Base-by-base conservation (phyloP, 2,888 invertebrate species). In the Drosophila robusta region DNA sequence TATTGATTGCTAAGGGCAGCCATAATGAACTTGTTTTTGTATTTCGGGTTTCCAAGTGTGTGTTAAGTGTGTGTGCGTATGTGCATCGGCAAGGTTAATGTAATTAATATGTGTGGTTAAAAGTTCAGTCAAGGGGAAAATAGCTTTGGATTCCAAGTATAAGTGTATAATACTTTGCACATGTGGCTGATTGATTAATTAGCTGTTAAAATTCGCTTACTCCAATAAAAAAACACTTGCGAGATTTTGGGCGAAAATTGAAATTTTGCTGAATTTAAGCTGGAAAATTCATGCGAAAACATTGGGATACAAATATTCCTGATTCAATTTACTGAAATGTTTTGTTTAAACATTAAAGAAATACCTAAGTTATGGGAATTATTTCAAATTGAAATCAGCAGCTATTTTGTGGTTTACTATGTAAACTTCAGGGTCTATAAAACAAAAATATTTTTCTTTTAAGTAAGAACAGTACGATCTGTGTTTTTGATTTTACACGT, bases 11-110 rank as follows among this genome's bases (percentile, higher is more conserved):
- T 60, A 36, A 42, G 56, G 42, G 45, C 44, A 51, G 49, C 49
- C 45, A 58, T 72, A 78, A 78, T 78, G 70, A 78, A 78, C 78
- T 79, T 78, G 78, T 73, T 77, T 78, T 56, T 56, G 50, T 50
- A 44, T 52, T 46, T 44, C 36, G 18, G 18, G 29, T 26, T 29
- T 12, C 11, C 45, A 8, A 9, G 38, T 46, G 24, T 45, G 12
- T 39, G 39, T 42, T 12, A 16, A 24, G 9, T 45, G 38, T 11
- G 34, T 41, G 49, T 41, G 38, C 18, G 46, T 41, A 18, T 52
- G 3, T 2, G 22, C 7, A 26, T 26, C 16, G 22, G 42, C 66
- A 78, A 78, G 78, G 78, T 79, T 75, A 79, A 69, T 66, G 54
- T 65, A 68, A 76, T 76, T 58, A 47, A 58, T 61, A 49, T 41